A percentile compares a stretch with the other conserved stretches of the same genome.
phyloP scores from a whole-genome alignment of 92 coral and sea anemone species.

The Epizoanthus scotinus region DNA sequence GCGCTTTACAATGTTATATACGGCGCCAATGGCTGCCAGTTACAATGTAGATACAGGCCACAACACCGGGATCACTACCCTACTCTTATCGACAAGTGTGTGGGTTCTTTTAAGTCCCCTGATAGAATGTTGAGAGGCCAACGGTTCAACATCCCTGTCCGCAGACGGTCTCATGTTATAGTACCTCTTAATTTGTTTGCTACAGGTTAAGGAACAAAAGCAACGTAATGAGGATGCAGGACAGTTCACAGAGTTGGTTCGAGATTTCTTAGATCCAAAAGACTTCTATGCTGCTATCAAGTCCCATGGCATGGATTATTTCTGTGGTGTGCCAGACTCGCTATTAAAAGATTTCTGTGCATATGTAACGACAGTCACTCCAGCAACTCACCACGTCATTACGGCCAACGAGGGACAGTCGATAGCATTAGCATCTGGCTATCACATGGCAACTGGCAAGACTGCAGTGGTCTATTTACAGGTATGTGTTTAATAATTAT shows the following conservation, averaged over 20 bases:
- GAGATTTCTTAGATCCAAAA: conserved; percentile 95
- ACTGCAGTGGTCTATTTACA: conserved; percentile 95
- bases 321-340: conserved; percentile 99
- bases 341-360: conserved; percentile 97
- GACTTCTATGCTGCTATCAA: conserved; percentile 88
- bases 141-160: too few relatives aligned
- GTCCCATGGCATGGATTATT: conserved; percentile 91
- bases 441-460: conserved; percentile 96
- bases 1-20: too few relatives aligned
- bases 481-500: conserved; percentile 35
- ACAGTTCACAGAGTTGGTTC: conserved; percentile 93
- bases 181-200: neutral
- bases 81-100: neutral
- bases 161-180: too few relatives aligned
- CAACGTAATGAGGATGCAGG: conserved; percentile 91
- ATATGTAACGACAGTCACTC: conserved; percentile 84
- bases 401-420: conserved; percentile 96
- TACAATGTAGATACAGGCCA: too few relatives aligned
- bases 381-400: conserved; percentile 79
- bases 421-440: conserved; percentile 91
- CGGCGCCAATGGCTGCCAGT: too few relatives aligned
- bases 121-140: too few relatives aligned
- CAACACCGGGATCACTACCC: too few relatives aligned
- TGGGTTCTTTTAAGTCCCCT: neutral
- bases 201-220: conserved; percentile 88